phyloP scores from a whole-genome alignment of 1,140 invertebrate species.

The Drosophila pruinosa region DNA sequence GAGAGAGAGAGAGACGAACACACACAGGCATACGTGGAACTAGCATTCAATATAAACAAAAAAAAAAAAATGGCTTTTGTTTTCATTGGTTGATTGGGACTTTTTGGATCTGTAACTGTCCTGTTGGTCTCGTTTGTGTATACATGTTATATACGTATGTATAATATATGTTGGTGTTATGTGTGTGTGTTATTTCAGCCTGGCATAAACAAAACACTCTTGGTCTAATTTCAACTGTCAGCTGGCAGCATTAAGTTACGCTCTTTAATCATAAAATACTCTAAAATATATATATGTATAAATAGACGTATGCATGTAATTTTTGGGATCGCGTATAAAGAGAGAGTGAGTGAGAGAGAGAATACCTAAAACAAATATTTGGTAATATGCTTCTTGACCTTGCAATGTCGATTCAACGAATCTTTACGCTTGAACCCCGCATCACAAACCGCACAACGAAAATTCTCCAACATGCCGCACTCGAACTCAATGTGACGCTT shows the following conservation, averaged over 20 bases:
- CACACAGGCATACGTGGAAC: conserved; percentile 24
- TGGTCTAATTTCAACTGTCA: neutral
- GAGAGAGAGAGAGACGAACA: neutral
- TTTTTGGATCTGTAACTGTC: conserved; percentile 35
- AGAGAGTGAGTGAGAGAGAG: neutral
- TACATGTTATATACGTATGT: neutral
- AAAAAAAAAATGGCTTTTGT: conserved; percentile 32
- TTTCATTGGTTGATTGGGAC: conserved; percentile 63
- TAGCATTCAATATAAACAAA: conserved; percentile 26
- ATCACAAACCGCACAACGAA: conserved; percentile 63
- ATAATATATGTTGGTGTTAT: conserved; percentile 1
- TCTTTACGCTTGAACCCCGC: conserved; percentile 76
- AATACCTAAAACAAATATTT: conserved; percentile 69
- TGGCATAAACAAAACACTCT: conserved; percentile 10
- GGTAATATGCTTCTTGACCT: conserved; percentile 65
- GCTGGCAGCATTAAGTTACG: conserved; percentile 10
- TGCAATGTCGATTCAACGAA: conserved; percentile 83
- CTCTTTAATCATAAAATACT: conserved; percentile 28
- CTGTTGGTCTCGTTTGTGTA: neutral
- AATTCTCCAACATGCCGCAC: conserved; percentile 63
- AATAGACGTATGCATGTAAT: neutral
- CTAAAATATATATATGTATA: conserved; percentile 4
- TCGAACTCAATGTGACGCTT: conserved; percentile 72
- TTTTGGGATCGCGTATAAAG: neutral
- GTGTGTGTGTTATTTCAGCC: neutral